phyloP scores from a whole-genome alignment of 2,113 vertebrate species.

The Gambusia holbrooki region DNA sequence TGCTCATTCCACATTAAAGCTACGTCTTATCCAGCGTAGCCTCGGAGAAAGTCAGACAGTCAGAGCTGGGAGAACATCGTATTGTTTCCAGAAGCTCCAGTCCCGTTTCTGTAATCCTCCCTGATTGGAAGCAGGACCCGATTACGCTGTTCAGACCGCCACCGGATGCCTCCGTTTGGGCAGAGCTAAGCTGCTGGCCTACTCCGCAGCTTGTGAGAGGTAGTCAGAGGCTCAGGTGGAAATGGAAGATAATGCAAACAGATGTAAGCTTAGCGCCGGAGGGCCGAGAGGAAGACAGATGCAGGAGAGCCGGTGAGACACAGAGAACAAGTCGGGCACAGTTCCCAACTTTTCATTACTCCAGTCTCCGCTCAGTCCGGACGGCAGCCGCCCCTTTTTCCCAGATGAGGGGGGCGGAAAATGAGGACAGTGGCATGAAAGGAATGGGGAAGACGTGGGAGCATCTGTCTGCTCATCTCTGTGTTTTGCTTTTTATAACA shows the following conservation, averaged over 20 bases:
- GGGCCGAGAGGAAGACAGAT: constrained; percentile 43
- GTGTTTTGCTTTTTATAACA: constrained; percentile 60
- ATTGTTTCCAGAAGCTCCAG: constrained; percentile 32
- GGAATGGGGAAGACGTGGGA: constrained; percentile 60
- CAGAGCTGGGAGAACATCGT: constrained; percentile 22
- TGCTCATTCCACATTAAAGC: constrained; percentile 20
- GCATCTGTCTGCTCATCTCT: constrained; percentile 60
- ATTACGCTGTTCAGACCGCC: constrained; percentile 55
- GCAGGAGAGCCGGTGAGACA: constrained; percentile 14
- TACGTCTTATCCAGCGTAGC: constrained; percentile 29
- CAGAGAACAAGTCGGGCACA: constrained; percentile 5
- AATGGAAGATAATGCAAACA: constrained; percentile 61
- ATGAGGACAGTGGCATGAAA: constrained; percentile 48
- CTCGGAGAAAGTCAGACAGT: constrained; percentile 51
- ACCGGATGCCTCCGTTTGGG: constrained; percentile 47
- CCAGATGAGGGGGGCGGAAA: constrained; percentile 38
- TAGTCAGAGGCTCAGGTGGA: constrained; percentile 58
- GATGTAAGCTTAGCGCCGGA: constrained; percentile 30
- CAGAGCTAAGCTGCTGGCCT: constrained; percentile 55
- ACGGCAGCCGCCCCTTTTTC: not conserved
- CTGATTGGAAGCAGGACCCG: constrained; percentile 53
- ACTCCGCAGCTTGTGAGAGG: constrained; percentile 45
- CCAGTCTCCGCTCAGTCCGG: constrained; percentile 36
- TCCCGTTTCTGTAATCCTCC: constrained; percentile 57
- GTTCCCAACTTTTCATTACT: constrained; percentile 46